Percentiles rank a stretch among this genome's conserved stretches.
phyloP scores from a whole-genome alignment of 2,797 vertebrate species.

The Luscinia luscinia region DNA sequence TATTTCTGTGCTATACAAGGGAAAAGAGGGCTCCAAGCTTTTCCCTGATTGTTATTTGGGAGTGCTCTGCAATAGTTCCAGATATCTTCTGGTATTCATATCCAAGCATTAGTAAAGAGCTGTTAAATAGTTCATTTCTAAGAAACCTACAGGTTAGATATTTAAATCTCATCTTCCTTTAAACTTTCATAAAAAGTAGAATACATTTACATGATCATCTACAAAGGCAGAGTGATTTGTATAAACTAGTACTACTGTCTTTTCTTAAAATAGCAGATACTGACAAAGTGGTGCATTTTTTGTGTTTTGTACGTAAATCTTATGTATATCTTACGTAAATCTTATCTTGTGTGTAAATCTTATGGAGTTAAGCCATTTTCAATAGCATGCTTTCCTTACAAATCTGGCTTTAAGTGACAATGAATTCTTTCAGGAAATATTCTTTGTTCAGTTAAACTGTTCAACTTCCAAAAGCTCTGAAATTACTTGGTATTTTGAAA shows the following conservation, averaged over 20 bases:
- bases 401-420: neutral
- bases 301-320: neutral
- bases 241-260: neutral
- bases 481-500: neutral
- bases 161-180: neutral
- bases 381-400: neutral
- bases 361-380: neutral
- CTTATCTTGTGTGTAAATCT: too few relatives aligned
- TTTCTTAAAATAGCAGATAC: neutral
- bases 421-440: constrained; percentile 4
- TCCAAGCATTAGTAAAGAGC: neutral
- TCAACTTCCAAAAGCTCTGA: neutral
- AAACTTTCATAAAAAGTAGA: neutral
- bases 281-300: neutral
- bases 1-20: neutral
- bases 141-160: neutral
- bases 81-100: neutral
- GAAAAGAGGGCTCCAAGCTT: neutral
- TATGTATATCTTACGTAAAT: too few relatives aligned
- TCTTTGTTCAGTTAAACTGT: constrained; percentile 8
- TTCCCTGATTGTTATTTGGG: neutral
- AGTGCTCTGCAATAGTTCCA: neutral
- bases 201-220: neutral
- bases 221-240: neutral
- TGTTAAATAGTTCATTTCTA: neutral